Conservation (phyloP, 2,113 vertebrate species). For the Cephalopholis sonnerati region DNA sequence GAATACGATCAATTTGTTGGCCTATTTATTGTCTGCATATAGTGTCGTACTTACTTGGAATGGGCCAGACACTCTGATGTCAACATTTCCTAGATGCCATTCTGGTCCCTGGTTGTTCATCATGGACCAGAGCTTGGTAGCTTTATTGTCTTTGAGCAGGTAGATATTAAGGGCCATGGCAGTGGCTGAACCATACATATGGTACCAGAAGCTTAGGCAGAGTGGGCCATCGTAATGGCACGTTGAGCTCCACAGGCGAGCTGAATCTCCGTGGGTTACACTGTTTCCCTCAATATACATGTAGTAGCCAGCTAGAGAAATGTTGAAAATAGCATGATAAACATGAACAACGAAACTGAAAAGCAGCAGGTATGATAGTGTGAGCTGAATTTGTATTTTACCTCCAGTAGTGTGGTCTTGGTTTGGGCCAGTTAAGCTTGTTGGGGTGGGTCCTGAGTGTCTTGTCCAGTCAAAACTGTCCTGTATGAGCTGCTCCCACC, state of each 20-base stretch:
- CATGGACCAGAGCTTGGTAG: constrained; percentile 64
- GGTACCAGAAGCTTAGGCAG: constrained; percentile 90
- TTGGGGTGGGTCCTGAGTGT: constrained; percentile 84
- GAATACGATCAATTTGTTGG: neutral
- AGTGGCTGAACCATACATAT: constrained; percentile 84
- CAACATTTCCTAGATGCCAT: constrained; percentile 75
- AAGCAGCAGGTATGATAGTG: neutral
- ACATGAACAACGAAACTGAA: neutral
- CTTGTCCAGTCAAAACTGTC: constrained; percentile 88
- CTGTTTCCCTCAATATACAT: constrained; percentile 83
- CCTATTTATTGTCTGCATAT: neutral
- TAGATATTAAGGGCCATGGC: constrained; percentile 83
- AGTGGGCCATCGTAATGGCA: constrained; percentile 77
- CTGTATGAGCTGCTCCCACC: constrained; percentile 80
- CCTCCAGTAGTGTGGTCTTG: constrained; percentile 88
- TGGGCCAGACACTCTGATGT: constrained; percentile 63
- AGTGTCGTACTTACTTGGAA: constrained; percentile 77
- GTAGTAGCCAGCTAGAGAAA: constrained; percentile 85
- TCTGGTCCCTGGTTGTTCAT: constrained; percentile 78
- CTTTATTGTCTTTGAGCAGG: constrained; percentile 57
- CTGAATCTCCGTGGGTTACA: constrained; percentile 71
- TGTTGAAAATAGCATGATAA: neutral
- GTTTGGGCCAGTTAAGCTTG: constrained; percentile 82
- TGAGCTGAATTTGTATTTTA: constrained; percentile 54
- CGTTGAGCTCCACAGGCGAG: constrained; percentile 79